These are phyloP conservation scores for Lochmaea capreae DNA, from an alignment of 2,888 invertebrate species.

Conservation along the genomic window DNA sequence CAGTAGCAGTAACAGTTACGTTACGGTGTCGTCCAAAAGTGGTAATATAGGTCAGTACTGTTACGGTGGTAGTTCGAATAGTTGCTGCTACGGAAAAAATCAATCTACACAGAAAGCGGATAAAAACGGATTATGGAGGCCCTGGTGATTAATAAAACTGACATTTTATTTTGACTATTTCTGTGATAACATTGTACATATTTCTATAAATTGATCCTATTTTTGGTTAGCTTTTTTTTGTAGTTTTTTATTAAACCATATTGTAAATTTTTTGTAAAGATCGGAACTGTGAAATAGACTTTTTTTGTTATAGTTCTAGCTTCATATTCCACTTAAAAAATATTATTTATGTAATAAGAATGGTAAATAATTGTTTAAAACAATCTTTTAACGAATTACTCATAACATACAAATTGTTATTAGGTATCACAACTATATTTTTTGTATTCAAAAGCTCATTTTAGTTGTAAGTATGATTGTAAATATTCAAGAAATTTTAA, in stretches of 20 bases:
- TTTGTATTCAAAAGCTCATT: no score
- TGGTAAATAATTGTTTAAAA: no score
- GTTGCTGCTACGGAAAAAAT: conserved; percentile 15
- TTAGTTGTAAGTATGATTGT: no score
- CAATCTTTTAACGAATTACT: no score
- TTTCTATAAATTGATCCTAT: neutral
- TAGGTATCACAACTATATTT: no score
- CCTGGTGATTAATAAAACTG: conserved; percentile 26
- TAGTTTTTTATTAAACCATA: neutral
- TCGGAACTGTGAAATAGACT: no score
- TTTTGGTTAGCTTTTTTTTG: neutral
- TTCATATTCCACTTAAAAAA: no score
- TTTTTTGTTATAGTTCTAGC: no score
- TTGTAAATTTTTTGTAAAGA: no score
- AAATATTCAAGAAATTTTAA: no score
- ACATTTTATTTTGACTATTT: neutral
- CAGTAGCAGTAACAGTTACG: conserved; percentile 17
- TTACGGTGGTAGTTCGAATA: conserved; percentile 31
- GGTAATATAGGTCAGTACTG: conserved; percentile 27
- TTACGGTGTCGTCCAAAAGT: conserved; percentile 25
- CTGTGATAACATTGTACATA: neutral
- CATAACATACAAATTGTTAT: no score
- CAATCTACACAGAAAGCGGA: conserved; percentile 19
- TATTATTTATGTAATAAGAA: no score
- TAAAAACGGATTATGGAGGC: conserved; percentile 34